These are phyloP conservation scores for Myathropa florea DNA, from an alignment of 2,888 invertebrate species.

Conservation along the genomic window DNA sequence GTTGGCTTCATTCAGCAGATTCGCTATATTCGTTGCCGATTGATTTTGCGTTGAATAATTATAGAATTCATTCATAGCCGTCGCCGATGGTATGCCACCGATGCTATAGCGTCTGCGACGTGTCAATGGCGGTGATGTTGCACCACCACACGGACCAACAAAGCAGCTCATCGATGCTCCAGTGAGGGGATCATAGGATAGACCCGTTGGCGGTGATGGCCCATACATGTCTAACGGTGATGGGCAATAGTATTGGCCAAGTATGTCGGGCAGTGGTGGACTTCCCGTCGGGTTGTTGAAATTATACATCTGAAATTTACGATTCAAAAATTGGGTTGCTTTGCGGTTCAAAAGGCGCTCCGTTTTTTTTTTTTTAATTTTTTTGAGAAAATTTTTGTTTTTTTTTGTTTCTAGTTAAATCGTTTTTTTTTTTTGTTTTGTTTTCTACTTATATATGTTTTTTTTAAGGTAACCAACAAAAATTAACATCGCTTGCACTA, in stretches of 20 bases:
- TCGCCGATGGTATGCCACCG: conserved; percentile 80
- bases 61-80: conserved; percentile 79
- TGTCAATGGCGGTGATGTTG: conserved; percentile 76
- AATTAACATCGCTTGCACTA: conserved; percentile 71
- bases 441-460: conserved; percentile 67
- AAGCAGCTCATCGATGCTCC: conserved; percentile 68
- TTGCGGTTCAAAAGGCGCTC: conserved; percentile 70
- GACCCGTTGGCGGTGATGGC: conserved; percentile 74
- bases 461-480: conserved; percentile 70
- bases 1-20: conserved; percentile 80
- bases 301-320: conserved; percentile 81
- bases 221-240: conserved; percentile 76
- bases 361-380: conserved; percentile 60
- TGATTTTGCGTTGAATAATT: conserved; percentile 78
- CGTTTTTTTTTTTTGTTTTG: conserved; percentile 68
- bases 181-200: conserved; percentile 75
- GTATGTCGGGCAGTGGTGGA: conserved; percentile 80
- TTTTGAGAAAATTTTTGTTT: conserved; percentile 53
- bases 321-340: conserved; percentile 76
- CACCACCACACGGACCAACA: conserved; percentile 67
- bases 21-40: conserved; percentile 79
- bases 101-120: conserved; percentile 80
- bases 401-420: conserved; percentile 71
- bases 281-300: conserved; percentile 79
- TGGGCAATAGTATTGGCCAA: conserved; percentile 78